A percentile compares a stretch with the other conserved stretches of the same genome.
These are phyloP conservation scores for Silurus glanis DNA, from an alignment of 2,113 vertebrate species.

Conservation along the genomic window DNA sequence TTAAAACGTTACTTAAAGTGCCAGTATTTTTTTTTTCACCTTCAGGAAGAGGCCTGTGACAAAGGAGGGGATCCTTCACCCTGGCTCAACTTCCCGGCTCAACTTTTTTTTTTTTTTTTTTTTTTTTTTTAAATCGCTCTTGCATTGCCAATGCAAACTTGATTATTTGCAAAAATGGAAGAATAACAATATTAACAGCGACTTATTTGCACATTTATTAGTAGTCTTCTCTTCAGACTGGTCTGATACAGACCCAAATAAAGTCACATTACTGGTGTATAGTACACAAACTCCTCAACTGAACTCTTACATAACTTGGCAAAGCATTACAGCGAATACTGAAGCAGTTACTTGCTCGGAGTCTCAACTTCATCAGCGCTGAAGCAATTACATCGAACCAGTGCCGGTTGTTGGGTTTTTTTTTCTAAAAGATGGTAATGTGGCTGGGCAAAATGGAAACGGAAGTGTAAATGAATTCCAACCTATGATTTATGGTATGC, in stretches of 20 bases:
- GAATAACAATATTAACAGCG: constrained; percentile 2
- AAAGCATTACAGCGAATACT: neutral
- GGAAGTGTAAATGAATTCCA: constrained; percentile 31
- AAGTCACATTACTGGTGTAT: neutral
- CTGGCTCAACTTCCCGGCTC: constrained; percentile 40
- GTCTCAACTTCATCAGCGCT: neutral
- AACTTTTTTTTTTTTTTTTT: too few relatives aligned
- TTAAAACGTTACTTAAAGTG: constrained; percentile 45
- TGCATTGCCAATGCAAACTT: constrained; percentile 1
- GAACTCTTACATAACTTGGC: neutral
- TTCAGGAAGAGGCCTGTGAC: constrained; percentile 45
- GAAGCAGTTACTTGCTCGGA: neutral
- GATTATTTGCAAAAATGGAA: constrained; percentile 9
- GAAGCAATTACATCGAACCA: constrained; percentile 22
- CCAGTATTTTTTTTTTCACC: constrained; percentile 38
- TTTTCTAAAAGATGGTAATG: neutral
- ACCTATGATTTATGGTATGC: constrained; percentile 32
- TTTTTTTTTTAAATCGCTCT: neutral
- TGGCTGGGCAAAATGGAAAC: constrained; percentile 15
- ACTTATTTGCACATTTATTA: constrained; percentile 1
- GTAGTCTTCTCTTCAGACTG: neutral
- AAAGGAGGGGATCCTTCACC: constrained; percentile 39
- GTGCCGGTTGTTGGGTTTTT: neutral
- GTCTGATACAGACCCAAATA: neutral
- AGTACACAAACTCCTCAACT: neutral